These are phyloP conservation scores for Octodon degus DNA, from an alignment of 2,113 vertebrate species.

Conservation along the genomic window DNA sequence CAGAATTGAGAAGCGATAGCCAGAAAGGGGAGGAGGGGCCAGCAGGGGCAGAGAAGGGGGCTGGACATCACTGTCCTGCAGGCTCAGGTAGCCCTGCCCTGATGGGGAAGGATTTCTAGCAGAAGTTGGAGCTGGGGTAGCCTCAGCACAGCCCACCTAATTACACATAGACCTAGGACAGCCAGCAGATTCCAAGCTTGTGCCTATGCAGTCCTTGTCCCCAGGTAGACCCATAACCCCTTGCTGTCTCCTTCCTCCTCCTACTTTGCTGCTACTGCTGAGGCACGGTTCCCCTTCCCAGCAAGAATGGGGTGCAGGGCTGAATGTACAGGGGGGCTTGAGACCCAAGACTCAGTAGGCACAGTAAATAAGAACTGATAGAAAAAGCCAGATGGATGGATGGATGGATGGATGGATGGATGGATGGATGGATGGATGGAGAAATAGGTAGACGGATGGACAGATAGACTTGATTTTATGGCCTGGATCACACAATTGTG, in stretches of 20 bases:
- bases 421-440: background rate
- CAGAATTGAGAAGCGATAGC: background rate
- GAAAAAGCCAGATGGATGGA: background rate
- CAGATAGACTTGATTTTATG: background rate
- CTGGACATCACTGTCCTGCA: accelerated
- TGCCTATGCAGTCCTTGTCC: background rate
- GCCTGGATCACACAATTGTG: background rate
- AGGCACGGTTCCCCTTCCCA: background rate
- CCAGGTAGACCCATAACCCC: background rate
- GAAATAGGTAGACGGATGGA: background rate
- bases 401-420: background rate
- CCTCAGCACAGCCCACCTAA: background rate
- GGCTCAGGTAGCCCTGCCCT: background rate
- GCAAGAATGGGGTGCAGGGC: too few relatives aligned
- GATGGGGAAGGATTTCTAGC: accelerated
- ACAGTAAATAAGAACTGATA: background rate
- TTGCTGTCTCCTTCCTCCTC: background rate
- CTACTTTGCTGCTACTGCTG: too few relatives aligned
- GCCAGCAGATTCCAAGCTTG: background rate
- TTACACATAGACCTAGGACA: background rate
- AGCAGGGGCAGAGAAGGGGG: accelerated
- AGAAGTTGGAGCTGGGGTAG: accelerated
- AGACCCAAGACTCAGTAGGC: too few relatives aligned
- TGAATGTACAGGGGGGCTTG: accelerated
- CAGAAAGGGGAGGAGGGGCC: background rate